Base-by-base conservation (phyloP, 2,113 vertebrate species). In the Pao palembangensis region DNA sequence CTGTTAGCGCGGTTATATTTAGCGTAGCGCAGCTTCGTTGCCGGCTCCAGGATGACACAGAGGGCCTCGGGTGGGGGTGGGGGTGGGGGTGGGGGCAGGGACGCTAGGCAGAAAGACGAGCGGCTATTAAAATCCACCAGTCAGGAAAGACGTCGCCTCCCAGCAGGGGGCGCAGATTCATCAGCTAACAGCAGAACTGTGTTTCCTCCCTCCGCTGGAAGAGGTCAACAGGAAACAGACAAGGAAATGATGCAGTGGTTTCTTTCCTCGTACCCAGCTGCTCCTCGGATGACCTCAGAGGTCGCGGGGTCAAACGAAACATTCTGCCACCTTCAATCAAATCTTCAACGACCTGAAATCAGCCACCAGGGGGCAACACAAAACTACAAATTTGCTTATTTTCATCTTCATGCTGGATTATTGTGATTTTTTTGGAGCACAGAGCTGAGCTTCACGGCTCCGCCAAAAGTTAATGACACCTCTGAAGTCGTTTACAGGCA, bases 1-100 rank as follows among this genome's bases (percentile, higher is more conserved):
- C 88, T 92, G 91, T 93, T 92, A 93, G 89, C 92, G 81, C 75
- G 92, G 93, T 83, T 92, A 96, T 96, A 95, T 94, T 93, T 94
- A 95, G 93, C 93, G 90, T 34, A 85, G 90, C 91, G 87, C 92
- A 92, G 88, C 86, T 80, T 79, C 85, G 88, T 75, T 76, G 66
- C 58, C 66, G 14, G 88, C 87, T 85, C 84, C 82, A 85, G 85
- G 51, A 64, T 69, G 81, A 41, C 10, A 72, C 60, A 52, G 59
- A 76, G 69, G 70, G 79, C 71, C 74, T 72, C 64, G 61, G 31
- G 41, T 13, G 18, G 10, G 57, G 50, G 34, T n/a, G 59, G 21
- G 61, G 31, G 41, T 13, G 18, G 10, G 57, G 50, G 34, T n/a
- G 59, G 21, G 20, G 7, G 54, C 1, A 13, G 51, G 15, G 34